phyloP scores from a whole-genome alignment of 2,113 vertebrate genomes.

The Muntiacus muntjak region DNA sequence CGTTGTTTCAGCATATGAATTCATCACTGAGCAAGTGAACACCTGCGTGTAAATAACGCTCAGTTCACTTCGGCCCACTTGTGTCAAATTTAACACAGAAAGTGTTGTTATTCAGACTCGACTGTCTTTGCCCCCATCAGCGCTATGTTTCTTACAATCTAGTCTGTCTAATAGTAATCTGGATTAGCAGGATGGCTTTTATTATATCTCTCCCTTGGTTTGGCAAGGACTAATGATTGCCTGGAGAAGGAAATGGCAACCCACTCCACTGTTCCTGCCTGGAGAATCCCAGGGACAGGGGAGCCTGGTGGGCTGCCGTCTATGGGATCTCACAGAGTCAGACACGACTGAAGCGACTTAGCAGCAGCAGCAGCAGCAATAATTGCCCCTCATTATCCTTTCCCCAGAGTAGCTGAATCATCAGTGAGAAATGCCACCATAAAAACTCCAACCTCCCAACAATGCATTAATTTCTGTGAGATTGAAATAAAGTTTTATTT shows the following conservation, averaged over 20 bases:
- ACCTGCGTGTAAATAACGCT: background rate
- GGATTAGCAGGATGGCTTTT: background rate
- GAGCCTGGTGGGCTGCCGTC: too few species aligned
- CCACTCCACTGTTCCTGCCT: too few species aligned
- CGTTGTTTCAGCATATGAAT: background rate
- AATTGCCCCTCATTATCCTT: background rate
- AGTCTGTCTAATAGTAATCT: background rate
- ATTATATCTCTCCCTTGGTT: background rate
- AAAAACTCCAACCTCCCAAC: background rate
- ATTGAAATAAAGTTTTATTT: background rate
- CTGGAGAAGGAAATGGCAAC: too few species aligned
- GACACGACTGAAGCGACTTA: too few species aligned
- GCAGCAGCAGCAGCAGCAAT: background rate
- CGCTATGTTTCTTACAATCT: background rate
- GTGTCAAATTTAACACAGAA: background rate
- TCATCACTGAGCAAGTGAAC: background rate
- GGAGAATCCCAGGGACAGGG: too few species aligned
- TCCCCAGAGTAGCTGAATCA: background rate
- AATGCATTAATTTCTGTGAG: background rate
- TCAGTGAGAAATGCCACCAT: background rate
- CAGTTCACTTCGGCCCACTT: background rate
- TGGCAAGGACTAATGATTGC: background rate
- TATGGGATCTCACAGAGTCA: too few species aligned
- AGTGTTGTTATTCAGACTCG: background rate
- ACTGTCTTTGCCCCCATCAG: background rate